Evolutionary conservation across 1,140 invertebrate genomes (phyloP), one percentile per base, ranked within the genome.

Genomic region (Tenebrio molitor): DNA sequence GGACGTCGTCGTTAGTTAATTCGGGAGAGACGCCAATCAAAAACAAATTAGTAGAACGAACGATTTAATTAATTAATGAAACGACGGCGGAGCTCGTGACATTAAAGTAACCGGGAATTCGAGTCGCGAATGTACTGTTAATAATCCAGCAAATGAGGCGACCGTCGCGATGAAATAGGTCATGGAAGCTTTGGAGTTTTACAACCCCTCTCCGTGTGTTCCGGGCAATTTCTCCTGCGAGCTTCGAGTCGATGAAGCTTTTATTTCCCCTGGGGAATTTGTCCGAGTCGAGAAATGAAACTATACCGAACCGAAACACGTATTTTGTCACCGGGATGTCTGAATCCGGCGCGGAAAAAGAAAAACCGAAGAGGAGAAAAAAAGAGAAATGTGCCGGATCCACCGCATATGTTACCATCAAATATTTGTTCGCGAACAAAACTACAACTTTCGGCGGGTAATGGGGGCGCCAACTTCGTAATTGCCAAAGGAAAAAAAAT

Each of bases 181-280:
- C 74, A 77, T 70, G 72, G 75, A 72, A 74, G 66, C 69, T 50
- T 63, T 63, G 50, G 64, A 77, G 76, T 77, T 77, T 79, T 78
- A 77, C 73, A 73, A 74, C 71, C 74, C 67, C 75, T 72, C 71
- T 73, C 68, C 64, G 76, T 72, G 74, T 79, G 79, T 78, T 80
- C 78, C 78, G 73, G 76, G 72, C 74, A 79, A 80, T 79, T 80
- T 80, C 78, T 76, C 74, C 73, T 23, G 68, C 69, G 69, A 76
- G 72, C 62, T 63, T 69, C 73, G 74, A 74, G 34, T 72, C 79
- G 76, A 78, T 77, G 77, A 80, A 79, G 78, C 78, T 79, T 80
- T 79, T 80, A 79, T 79, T 78, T 79, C 77, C 78, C 72, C 75
- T 15, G 62, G 77, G 79, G 79, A 80, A 80, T 80, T 79, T 78